Evolutionary conservation across 2,797 vertebrate species (phyloP), one percentile per base, ranked within the genome.

Genomic region (Muraenolepis orangiensis): DNA sequence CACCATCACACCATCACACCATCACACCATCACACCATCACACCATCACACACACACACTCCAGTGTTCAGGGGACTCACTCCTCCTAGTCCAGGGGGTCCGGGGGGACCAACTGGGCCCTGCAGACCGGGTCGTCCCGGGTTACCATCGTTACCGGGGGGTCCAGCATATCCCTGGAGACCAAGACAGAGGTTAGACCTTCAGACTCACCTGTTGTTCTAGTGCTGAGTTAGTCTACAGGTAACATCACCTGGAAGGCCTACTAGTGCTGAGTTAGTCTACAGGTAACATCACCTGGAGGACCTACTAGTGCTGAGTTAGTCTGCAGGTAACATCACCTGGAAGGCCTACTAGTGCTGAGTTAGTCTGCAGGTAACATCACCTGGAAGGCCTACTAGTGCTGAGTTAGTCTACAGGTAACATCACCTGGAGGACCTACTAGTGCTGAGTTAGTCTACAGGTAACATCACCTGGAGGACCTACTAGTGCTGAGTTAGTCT

Each of bases 31-130:
- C n/a, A n/a, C n/a, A n/a, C n/a, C n/a, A n/a, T n/a, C n/a, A n/a
- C n/a, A n/a, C n/a, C n/a, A 4, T n/a, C 46, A 57, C 20, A 57
- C 46, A n/a, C 20, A 57, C 18, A 57, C 46, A 23, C 5, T 6
- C 46, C 32, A 34, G n/a, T n/a, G n/a, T n/a, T 34, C n/a, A 34
- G 51, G 5, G 57, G 83, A 96, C 96, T 96, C 95, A 98, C 97
- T 95, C 97, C 97, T 87, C 95, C 96, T 61, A 98, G 95, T 91
- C 97, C 97, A 74, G 96, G 93, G 77, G 95, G 95, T 82, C 97
- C 96, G 80, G 97, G 95, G 4, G 93, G 95, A 68, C 97, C 97
- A 10, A 96, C 94, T 81, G 93, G 96, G 71, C 97, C 97, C 0
- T 95, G 94, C 34, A 88, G 80, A 10, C 97, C 97, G 75, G 95